Percentiles rank a stretch among this genome's conserved stretches.
phyloP scores from a whole-genome alignment of 2,888 invertebrate species.

The Silvanus unidentatus region DNA sequence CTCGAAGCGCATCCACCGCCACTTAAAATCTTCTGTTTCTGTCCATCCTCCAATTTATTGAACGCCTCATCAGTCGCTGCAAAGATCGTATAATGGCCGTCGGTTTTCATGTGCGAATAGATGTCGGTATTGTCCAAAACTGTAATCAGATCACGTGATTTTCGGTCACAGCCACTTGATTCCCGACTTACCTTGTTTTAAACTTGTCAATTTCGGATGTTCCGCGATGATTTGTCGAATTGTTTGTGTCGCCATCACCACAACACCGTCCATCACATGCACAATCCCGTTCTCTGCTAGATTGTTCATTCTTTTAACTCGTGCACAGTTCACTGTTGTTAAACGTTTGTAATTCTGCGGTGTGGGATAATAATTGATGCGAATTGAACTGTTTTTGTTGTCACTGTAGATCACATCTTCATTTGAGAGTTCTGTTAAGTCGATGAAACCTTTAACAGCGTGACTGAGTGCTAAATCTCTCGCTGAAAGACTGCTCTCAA shows the following conservation, averaged over 20 bases:
- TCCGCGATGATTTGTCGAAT: conserved; percentile 54
- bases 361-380: conserved; percentile 54
- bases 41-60: conserved; percentile 50
- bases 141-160: conserved; percentile 32
- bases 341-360: conserved; percentile 47
- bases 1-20: conserved; percentile 57
- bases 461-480: conserved; percentile 54
- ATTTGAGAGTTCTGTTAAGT: conserved; percentile 54
- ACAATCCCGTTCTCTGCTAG: conserved; percentile 61
- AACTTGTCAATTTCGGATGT: conserved; percentile 54
- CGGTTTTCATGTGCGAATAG: conserved; percentile 49
- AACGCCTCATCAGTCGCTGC: conserved; percentile 65
- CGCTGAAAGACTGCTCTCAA: conserved; percentile 42
- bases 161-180: too few species aligned
- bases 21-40: conserved; percentile 50
- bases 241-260: conserved; percentile 51
- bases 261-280: conserved; percentile 57
- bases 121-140: conserved; percentile 56
- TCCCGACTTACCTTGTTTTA: conserved; percentile 51
- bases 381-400: conserved; percentile 49
- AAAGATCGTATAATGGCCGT: conserved; percentile 57
- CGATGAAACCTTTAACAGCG: conserved; percentile 52
- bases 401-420: conserved; percentile 49
- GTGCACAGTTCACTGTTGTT: conserved; percentile 63
- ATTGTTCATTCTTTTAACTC: conserved; percentile 55